Evolutionary conservation across 2,797 vertebrate species (phyloP), one percentile per base, ranked within the genome.

Genomic region (Yasuhikotakia modesta): DNA sequence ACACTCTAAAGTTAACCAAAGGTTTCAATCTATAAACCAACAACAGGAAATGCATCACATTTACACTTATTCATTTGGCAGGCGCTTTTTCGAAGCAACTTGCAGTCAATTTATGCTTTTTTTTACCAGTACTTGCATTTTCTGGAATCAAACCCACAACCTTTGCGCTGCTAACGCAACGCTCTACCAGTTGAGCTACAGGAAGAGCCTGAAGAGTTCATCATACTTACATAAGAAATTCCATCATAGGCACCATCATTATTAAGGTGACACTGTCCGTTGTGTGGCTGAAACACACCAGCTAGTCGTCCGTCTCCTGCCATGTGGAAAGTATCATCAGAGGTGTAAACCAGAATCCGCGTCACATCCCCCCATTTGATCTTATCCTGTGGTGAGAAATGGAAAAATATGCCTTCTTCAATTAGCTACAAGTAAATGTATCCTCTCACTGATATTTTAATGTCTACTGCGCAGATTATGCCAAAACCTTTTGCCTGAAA

Each of bases 301-400:
- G 88, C 92, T 75, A 94, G 63, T 67, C 90, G 90, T 4, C 93
- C 94, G 43, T 94, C 94, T n/a, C 94, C 94, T 1, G 94, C 93
- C 16, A 89, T 91, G 86, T 95, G 93, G 82, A 93, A 94, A 0
- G 90, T 89, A 81, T 93, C 93, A 55, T 95, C 93, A 0, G 93
- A 93, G 5, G 93, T 93, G 82, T 93, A 94, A 11, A 95, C 90
- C 82, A 95, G 77, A 46, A 94, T 89, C n/a, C 91, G 88, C 3
- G 92, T 93, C 71, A 90, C 92, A 0, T 93, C 84, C 66, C 89
- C 85, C 94, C 93, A 94, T 61, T 91, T 90, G 50, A 94, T 94
- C 78, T 88, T 82, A 27, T 91, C 79, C 94, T 95, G 80, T 30
- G 24, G 1, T 21, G 7, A 27, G 21, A 55, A 30, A 65, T 39